Percentiles rank a stretch among this genome's conserved stretches.
Conservation (phyloP, 2,888 invertebrate genomes). For the Serripes groenlandicus region DNA sequence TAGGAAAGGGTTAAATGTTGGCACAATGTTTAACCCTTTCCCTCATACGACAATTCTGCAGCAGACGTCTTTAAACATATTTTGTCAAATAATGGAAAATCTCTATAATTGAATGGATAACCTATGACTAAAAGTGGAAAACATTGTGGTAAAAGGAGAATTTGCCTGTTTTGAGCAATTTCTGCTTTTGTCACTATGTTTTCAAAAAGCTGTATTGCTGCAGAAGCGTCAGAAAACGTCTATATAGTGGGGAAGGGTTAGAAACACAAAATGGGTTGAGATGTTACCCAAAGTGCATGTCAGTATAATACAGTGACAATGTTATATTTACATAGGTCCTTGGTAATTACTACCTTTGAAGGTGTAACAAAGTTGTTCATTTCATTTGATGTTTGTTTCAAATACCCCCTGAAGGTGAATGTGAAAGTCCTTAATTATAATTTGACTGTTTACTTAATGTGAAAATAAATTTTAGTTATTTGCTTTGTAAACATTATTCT, state of each 20-base stretch:
- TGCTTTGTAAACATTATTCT: too few species aligned
- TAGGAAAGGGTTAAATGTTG: too few species aligned
- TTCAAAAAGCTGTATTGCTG: neutral
- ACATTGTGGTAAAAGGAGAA: constrained; percentile 4
- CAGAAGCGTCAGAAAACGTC: neutral
- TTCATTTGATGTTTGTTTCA: constrained; percentile 51
- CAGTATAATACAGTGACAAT: neutral
- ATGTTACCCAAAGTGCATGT: too few species aligned
- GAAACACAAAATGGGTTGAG: too few species aligned
- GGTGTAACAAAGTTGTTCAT: constrained; percentile 40
- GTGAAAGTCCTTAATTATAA: constrained; percentile 27
- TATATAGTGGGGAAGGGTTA: neutral
- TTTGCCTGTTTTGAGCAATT: neutral
- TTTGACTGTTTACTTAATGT: too few species aligned
- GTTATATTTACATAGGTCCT: constrained; percentile 12
- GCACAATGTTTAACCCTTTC: too few species aligned
- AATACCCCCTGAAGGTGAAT: constrained; percentile 47
- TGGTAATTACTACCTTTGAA: constrained; percentile 33
- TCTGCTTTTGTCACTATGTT: constrained; percentile 1
- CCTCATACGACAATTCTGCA: too few species aligned
- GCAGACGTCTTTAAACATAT: too few species aligned
- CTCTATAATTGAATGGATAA: too few species aligned
- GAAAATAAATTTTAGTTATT: too few species aligned
- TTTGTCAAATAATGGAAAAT: too few species aligned
- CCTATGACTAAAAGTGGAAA: too few species aligned